These are phyloP conservation scores for Pterostichus niger DNA, from an alignment of 2,888 invertebrate species.

Conservation along the genomic window DNA sequence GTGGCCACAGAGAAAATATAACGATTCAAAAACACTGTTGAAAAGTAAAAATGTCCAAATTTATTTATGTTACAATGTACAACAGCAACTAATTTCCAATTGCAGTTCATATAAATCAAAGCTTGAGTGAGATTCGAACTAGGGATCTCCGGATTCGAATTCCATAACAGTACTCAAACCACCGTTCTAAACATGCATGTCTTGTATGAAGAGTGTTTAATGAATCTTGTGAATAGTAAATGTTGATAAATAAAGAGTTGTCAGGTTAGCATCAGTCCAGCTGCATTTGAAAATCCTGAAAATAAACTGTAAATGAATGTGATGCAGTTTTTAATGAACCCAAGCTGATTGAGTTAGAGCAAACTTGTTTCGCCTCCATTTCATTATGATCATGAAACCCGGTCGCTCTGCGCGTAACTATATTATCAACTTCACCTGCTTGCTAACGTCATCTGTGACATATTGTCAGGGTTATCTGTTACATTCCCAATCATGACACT, in stretches of 20 bases:
- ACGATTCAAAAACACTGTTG: background rate
- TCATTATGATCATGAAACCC: conserved; percentile 59
- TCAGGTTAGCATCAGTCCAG: background rate
- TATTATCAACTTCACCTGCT: conserved; percentile 63
- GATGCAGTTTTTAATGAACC: conserved; percentile 65
- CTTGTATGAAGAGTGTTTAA: background rate
- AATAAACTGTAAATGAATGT: conserved; percentile 61
- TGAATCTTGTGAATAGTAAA: conserved; percentile 22
- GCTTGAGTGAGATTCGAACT: no score
- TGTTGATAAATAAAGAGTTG: conserved; percentile 20
- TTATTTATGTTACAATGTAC: background rate
- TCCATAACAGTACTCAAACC: no score
- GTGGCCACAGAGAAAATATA: no score
- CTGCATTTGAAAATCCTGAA: conserved; percentile 35
- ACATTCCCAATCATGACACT: background rate
- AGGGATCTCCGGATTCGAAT: no score
- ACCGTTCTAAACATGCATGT: background rate
- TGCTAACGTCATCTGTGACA: conserved; percentile 43
- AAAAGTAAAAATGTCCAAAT: no score
- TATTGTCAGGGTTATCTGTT: conserved; percentile 51
- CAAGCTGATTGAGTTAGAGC: conserved; percentile 55
- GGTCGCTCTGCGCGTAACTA: conserved; percentile 46
- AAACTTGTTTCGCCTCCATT: conserved; percentile 62
- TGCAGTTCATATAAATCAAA: no score
- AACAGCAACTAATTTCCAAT: background rate